These are phyloP conservation scores for Scarus forsteni DNA, from an alignment of 2,797 vertebrate species.

Conservation along the genomic window DNA sequence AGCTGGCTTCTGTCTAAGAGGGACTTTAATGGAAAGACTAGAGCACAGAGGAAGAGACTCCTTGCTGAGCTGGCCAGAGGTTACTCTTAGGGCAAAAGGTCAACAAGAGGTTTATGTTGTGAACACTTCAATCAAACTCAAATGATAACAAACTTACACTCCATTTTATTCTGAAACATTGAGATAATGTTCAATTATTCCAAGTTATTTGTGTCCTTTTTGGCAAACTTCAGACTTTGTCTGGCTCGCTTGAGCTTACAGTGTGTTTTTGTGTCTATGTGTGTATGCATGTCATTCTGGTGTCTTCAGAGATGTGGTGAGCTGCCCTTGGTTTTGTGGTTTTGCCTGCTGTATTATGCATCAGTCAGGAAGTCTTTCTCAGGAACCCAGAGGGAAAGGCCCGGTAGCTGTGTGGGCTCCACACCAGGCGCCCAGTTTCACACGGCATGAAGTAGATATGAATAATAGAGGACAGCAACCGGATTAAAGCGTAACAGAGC, in stretches of 20 bases:
- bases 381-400: conserved; percentile 59
- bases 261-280: conserved; percentile 20
- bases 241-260: background rate
- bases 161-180: background rate
- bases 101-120: conserved; percentile 23
- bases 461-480: conserved; percentile 67
- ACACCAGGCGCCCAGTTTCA: conserved; percentile 54
- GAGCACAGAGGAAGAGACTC: conserved; percentile 47
- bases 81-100: conserved; percentile 60
- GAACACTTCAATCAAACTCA: conserved; percentile 19
- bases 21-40: conserved; percentile 54
- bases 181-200: conserved; percentile 6
- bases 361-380: conserved; percentile 71
- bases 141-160: conserved; percentile 7
- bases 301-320: conserved; percentile 49
- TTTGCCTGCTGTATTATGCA: conserved; percentile 78
- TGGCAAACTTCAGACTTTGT: conserved; percentile 13
- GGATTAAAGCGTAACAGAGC: conserved; percentile 36
- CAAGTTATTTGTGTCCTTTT: background rate
- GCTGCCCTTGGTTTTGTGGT: conserved; percentile 62
- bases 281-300: conserved; percentile 30
- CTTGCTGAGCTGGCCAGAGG: conserved; percentile 56
- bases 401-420: conserved; percentile 33
- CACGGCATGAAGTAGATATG: conserved; percentile 56
- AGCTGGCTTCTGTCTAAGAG: conserved; percentile 45